These are phyloP conservation scores for Lithobates sylvaticus DNA, from an alignment of 2,797 vertebrate genomes.

Conservation along the genomic window DNA sequence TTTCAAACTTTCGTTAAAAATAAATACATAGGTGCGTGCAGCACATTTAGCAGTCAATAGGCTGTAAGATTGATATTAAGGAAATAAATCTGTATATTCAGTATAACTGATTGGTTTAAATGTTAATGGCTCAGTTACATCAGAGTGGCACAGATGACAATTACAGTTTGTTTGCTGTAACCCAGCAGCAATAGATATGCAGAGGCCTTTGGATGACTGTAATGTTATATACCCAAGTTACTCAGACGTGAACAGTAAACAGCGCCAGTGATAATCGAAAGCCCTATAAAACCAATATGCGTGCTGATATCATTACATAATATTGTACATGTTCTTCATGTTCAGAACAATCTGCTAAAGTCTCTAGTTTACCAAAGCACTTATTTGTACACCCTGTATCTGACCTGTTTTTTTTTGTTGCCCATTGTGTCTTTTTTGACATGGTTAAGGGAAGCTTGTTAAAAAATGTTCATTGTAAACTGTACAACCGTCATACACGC, in stretches of 20 bases:
- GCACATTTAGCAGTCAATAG: neutral
- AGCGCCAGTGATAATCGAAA: slow-evolving; percentile 43
- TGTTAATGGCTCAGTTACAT: slow-evolving; percentile 46
- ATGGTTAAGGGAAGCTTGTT: neutral
- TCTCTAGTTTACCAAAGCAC: neutral
- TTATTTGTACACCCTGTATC: neutral
- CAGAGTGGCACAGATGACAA: slow-evolving; percentile 28
- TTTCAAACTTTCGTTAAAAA: too few relatives aligned
- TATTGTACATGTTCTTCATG: neutral
- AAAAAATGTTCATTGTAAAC: neutral
- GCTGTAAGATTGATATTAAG: neutral
- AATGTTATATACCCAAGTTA: slow-evolving; percentile 24
- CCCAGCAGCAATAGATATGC: slow-evolving; percentile 55
- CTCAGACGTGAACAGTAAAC: slow-evolving; percentile 52
- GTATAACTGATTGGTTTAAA: slow-evolving; percentile 11
- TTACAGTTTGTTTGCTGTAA: slow-evolving; percentile 54
- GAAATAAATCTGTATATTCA: neutral
- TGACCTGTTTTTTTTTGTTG: neutral
- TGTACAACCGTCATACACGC: neutral
- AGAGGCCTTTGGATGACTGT: slow-evolving; percentile 26
- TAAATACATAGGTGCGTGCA: too few relatives aligned
- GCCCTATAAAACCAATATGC: slow-evolving; percentile 42
- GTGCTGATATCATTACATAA: slow-evolving; percentile 15
- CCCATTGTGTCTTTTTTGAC: neutral
- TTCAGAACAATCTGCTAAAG: neutral